Conservation (phyloP, 2,888 invertebrate genomes). For the Hirtodrosophila trivittata region DNA sequence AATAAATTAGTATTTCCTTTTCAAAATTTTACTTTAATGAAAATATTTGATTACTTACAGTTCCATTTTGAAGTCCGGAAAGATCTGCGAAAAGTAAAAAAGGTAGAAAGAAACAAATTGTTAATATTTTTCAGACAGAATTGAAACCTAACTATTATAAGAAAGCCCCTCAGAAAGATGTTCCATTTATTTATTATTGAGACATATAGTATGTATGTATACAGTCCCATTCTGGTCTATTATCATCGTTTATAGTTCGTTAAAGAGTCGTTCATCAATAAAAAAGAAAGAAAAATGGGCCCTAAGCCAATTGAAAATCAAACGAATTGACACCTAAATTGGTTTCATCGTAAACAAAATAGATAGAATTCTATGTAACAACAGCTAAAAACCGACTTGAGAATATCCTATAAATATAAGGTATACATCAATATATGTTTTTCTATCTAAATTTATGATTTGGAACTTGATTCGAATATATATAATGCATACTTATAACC, state of each 20-base stretch:
- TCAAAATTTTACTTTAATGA: no score
- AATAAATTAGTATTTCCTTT: neutral
- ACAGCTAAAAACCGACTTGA: neutral
- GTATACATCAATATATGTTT: no score
- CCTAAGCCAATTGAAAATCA: slow-evolving; percentile 35
- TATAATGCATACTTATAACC: no score
- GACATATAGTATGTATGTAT: no score
- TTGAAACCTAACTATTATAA: no score
- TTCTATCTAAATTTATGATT: no score
- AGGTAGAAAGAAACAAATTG: slow-evolving; percentile 17
- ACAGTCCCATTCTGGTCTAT: no score
- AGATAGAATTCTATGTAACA: neutral
- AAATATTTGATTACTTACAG: slow-evolving; percentile 69
- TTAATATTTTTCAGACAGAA: slow-evolving; percentile 13
- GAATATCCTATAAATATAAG: slow-evolving; percentile 9
- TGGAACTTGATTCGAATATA: no score
- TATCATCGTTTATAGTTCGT: slow-evolving; percentile 65
- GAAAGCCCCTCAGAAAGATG: no score
- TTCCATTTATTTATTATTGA: no score
- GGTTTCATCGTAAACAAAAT: slow-evolving; percentile 19
- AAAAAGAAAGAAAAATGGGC: slow-evolving; percentile 17
- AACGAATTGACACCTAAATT: slow-evolving; percentile 37
- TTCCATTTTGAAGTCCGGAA: slow-evolving; percentile 70
- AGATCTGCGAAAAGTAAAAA: slow-evolving; percentile 51
- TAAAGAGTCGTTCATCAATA: slow-evolving; percentile 59